Percentiles rank a stretch among this genome's conserved stretches.
These are phyloP conservation scores for Acipenser ruthenus DNA, from an alignment of 2,797 vertebrate species.

Conservation along the genomic window DNA sequence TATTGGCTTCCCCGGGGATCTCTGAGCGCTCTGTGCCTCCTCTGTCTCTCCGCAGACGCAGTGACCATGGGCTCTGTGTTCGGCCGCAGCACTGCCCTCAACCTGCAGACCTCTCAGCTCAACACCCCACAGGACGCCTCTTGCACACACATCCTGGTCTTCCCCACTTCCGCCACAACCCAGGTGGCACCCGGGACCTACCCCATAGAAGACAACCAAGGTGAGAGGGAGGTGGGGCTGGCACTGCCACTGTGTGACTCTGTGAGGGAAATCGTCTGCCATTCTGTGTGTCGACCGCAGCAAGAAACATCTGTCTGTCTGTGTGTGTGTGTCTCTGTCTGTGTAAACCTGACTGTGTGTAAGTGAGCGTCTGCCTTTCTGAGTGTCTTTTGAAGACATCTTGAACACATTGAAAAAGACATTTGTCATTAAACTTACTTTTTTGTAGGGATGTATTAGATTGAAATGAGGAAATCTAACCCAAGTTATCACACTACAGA, in stretches of 20 bases:
- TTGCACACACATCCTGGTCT: constrained; percentile 94
- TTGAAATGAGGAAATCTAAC: too few species aligned
- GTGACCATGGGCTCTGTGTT: constrained; percentile 73
- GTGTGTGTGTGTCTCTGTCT: neutral
- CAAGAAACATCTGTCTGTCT: too few species aligned
- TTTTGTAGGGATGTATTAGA: too few species aligned
- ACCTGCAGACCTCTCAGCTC: constrained; percentile 93
- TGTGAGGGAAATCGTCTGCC: too few species aligned
- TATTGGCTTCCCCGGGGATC: too few species aligned
- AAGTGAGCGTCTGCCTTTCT: too few species aligned
- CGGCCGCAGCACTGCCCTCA: constrained; percentile 87
- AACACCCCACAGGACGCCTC: constrained; percentile 96
- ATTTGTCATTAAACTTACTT: too few species aligned
- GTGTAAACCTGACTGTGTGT: neutral
- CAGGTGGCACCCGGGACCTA: constrained; percentile 87
- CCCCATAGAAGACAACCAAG: constrained; percentile 85
- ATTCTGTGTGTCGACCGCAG: too few species aligned
- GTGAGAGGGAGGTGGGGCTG: constrained; percentile 45
- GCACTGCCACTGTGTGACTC: neutral
- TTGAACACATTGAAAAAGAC: too few species aligned
- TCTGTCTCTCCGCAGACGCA: constrained; percentile 45
- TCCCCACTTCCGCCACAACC: constrained; percentile 92
- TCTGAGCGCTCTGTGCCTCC: too few species aligned
- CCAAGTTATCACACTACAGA: too few species aligned
- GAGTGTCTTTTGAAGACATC: too few species aligned